phyloP scores from a whole-genome alignment of 2,113 vertebrate genomes.

The Antechinus flavipes region DNA sequence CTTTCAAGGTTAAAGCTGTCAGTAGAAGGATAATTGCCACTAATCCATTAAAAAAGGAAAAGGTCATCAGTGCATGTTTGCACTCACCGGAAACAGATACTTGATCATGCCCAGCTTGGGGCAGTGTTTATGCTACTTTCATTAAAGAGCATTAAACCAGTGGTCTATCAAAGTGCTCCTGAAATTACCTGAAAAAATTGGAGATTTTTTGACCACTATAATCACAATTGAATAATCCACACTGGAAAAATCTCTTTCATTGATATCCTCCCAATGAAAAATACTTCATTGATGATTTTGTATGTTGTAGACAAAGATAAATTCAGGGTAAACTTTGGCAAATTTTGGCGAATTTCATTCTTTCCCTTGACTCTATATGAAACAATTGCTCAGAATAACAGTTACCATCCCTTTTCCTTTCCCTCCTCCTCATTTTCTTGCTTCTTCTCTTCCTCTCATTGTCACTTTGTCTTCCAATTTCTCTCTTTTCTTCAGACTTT shows the following conservation, averaged over 20 bases:
- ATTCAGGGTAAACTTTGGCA: background rate
- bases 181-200: background rate
- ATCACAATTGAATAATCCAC: background rate
- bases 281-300: background rate
- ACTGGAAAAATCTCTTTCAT: background rate
- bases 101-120: background rate
- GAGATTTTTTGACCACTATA: background rate
- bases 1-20: background rate
- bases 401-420: background rate
- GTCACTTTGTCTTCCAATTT: background rate
- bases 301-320: background rate
- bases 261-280: background rate
- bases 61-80: background rate
- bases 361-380: background rate
- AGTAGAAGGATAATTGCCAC: background rate
- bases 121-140: background rate
- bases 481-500: background rate
- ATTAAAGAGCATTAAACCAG: background rate
- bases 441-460: background rate
- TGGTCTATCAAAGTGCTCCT: background rate
- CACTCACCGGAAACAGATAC: background rate
- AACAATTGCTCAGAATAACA: background rate
- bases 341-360: background rate
- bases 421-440: background rate
- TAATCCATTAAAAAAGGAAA: background rate